Base-by-base conservation (phyloP, 2,888 invertebrate genomes). In the Tholera decimalis region DNA sequence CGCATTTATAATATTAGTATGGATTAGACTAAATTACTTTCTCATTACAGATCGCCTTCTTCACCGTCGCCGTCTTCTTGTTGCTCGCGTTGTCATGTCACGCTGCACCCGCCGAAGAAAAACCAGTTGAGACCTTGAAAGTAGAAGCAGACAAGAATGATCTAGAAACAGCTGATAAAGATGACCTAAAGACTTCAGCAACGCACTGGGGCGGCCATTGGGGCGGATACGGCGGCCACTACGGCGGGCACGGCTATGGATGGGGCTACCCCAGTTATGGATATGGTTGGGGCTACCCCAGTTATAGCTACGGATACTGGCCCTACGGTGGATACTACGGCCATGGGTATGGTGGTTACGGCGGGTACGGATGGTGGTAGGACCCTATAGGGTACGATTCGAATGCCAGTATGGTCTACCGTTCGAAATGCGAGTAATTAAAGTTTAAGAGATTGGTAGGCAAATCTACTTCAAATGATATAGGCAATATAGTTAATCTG, bases 111-210 rank as follows among this genome's bases (percentile, higher is more conserved):
- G 80, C 93, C 0, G 90, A 91, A 51, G 82, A 85, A 20, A 79
- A 80, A 22, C 72, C 80, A 53, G 82, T 73, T 1, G 82, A 85
- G 61, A 61, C 75, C 20, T 75, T 85, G 49, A 77, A 83, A 13
- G 62, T n/a, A 4, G 68, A 78, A 57, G 9, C 60, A 18, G 83
- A 84, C 15, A 84, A 87, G 28, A 88, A 90, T 47, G 91, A 92
- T 53, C 61, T 90, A 9, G 85, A 79, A 4, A 81, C 83, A 1
- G 78, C 88, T 3, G 92, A 91, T 3, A 91, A 92, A 22, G 93
- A 91, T 15, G 95, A 95, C 72, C 83, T 95, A 1, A 92, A 94
- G 70, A 88, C 94, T 0, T 93, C 93, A 0, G 95, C 95, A 0
- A 90, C 95, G 0, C 91, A 92, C 63, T 95, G 92, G 88, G 92